A percentile compares a stretch with the other conserved stretches of the same genome.
phyloP scores from a whole-genome alignment of 2,113 vertebrate genomes.

The Panthera uncia region DNA sequence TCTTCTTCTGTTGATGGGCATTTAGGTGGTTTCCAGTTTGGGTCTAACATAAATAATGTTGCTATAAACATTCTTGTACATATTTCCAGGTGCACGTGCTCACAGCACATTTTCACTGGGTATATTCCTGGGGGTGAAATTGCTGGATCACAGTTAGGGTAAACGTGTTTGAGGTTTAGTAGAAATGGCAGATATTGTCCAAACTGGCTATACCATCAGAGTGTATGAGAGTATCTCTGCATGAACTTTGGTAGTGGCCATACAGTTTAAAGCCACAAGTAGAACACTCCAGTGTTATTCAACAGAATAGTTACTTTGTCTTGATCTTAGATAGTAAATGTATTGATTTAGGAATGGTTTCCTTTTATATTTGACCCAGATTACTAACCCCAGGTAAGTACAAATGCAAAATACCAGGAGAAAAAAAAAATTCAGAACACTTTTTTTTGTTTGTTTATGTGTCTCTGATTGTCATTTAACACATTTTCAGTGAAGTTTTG shows the following conservation, averaged over 20 bases:
- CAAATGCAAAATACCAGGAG: not conserved
- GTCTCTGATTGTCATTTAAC: not conserved
- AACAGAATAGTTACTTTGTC: not conserved
- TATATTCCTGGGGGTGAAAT: not conserved
- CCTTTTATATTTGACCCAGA: not conserved
- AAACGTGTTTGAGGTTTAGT: not conserved
- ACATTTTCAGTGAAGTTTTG: not conserved
- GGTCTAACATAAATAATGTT: too few relatives aligned
- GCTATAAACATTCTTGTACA: not conserved
- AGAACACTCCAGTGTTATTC: not conserved
- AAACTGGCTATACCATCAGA: not conserved
- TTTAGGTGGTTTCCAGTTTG: not conserved
- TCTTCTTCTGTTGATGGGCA: not conserved
- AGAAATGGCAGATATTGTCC: not conserved
- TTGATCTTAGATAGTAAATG: too few relatives aligned
- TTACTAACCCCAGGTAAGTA: not conserved
- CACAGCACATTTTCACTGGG: too few relatives aligned
- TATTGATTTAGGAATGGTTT: not conserved
- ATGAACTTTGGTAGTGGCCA: too few relatives aligned
- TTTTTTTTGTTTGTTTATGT: not conserved
- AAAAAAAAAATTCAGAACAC: not conserved
- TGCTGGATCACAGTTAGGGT: not conserved
- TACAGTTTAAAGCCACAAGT: not conserved
- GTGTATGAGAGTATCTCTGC: not conserved
- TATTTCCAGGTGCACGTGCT: not conserved